Conservation (phyloP, 2,797 vertebrate species). For the Molossus alvarezi region DNA sequence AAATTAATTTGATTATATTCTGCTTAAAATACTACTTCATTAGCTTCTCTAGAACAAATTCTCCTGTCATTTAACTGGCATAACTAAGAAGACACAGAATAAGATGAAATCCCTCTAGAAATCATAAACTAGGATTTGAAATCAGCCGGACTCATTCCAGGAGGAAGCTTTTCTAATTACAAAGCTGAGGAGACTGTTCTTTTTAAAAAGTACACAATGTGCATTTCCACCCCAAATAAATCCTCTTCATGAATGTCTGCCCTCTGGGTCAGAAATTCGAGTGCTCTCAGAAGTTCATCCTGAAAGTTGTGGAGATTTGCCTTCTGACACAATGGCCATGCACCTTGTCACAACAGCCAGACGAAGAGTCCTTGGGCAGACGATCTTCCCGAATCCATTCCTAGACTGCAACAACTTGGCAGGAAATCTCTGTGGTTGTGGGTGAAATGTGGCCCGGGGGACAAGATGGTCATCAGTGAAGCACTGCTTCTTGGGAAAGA, state of each 20-base stretch:
- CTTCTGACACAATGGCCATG: background rate
- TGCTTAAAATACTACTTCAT: background rate
- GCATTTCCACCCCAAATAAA: background rate
- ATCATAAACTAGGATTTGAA: background rate
- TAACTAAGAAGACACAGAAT: background rate
- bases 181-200: background rate
- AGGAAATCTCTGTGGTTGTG: background rate
- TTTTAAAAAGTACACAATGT: background rate
- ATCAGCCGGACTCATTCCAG: background rate
- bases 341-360: background rate
- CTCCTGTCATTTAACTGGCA: background rate
- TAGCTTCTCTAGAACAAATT: background rate
- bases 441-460: background rate
- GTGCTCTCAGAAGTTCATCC: background rate
- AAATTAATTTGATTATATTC: background rate
- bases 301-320: background rate
- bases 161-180: background rate
- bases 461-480: background rate
- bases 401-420: background rate
- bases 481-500: background rate
- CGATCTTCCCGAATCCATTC: background rate
- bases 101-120: background rate
- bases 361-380: background rate
- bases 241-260: background rate
- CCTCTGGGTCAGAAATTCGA: conserved; percentile 15